Evolutionary conservation across 92 coral and sea anemone genomes (phyloP).

Genomic region (Epizoanthus stellaris): DNA sequence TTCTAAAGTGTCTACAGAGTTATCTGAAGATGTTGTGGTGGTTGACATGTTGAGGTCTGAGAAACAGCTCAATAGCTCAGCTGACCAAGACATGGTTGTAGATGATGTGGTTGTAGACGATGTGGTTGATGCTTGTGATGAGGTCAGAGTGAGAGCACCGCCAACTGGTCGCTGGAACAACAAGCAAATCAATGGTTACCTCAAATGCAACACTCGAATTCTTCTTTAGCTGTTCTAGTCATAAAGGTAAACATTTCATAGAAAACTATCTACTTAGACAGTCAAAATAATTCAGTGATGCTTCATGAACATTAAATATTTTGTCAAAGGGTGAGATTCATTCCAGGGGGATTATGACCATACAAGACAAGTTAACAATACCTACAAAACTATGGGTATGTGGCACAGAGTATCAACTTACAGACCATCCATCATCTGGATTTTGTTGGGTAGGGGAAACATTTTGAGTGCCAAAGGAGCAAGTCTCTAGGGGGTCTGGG

Average conservation of each 20-base stretch:
- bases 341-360: no score
- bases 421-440: no score
- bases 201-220: neutral
- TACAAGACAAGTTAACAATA: no score
- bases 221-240: neutral
- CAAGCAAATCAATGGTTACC: neutral
- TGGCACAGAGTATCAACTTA: no score
- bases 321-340: no score
- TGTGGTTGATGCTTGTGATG: slow-evolving; percentile 46
- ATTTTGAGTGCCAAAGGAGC: no score
- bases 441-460: no score
- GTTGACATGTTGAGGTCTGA: slow-evolving; percentile 65
- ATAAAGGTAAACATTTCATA: neutral
- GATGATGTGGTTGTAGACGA: slow-evolving; percentile 44
- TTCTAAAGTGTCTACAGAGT: slow-evolving; percentile 41
- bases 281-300: no score
- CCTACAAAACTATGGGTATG: no score
- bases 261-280: no score
- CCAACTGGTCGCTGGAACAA: slow-evolving; percentile 11
- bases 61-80: slow-evolving; percentile 81
- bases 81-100: slow-evolving; percentile 73
- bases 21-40: slow-evolving; percentile 30
- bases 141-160: slow-evolving; percentile 11
- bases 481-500: no score
- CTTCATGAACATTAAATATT: no score